phyloP scores from a whole-genome alignment of 2,888 invertebrate genomes.

The Lycophotia porphyrea region DNA sequence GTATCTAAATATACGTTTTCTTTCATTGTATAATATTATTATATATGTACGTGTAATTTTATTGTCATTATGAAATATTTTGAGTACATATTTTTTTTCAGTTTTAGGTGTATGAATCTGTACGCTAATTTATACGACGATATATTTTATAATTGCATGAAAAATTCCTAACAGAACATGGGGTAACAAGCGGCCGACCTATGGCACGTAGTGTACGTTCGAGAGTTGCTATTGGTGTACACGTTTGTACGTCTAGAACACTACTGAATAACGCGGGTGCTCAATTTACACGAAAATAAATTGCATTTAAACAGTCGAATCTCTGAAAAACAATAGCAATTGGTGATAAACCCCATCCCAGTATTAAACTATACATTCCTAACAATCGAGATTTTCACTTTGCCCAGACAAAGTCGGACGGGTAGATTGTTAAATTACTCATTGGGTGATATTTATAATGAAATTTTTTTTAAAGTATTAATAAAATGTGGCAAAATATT shows the following conservation, averaged over 20 bases:
- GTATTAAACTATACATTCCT: constrained; percentile 89
- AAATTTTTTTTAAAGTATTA: constrained; percentile 83
- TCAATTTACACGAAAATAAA: constrained; percentile 68
- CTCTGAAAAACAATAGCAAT: constrained; percentile 67
- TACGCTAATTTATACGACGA: constrained; percentile 51
- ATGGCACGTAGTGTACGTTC: constrained; percentile 5
- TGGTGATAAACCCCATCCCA: constrained; percentile 74
- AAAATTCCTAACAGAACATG: constrained; percentile 34
- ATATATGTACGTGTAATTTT: constrained; percentile 63
- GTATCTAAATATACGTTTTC: constrained; percentile 69
- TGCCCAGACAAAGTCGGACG: constrained; percentile 78
- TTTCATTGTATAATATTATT: constrained; percentile 71
- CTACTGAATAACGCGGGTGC: constrained; percentile 65
- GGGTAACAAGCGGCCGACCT: constrained; percentile 32
- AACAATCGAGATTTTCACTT: constrained; percentile 82
- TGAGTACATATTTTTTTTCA: constrained; percentile 68
- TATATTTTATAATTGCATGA: constrained; percentile 48
- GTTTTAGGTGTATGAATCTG: constrained; percentile 65
- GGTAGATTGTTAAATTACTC: constrained; percentile 81
- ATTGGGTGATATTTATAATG: constrained; percentile 87
- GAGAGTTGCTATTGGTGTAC: constrained; percentile 40
- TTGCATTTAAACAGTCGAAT: constrained; percentile 77
- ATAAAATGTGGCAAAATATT: constrained; percentile 82
- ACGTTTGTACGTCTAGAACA: constrained; percentile 58
- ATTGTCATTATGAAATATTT: constrained; percentile 68